Evolutionary conservation across 2,888 invertebrate genomes (phyloP).

Genomic region (Heliconius ethilla): DNA sequence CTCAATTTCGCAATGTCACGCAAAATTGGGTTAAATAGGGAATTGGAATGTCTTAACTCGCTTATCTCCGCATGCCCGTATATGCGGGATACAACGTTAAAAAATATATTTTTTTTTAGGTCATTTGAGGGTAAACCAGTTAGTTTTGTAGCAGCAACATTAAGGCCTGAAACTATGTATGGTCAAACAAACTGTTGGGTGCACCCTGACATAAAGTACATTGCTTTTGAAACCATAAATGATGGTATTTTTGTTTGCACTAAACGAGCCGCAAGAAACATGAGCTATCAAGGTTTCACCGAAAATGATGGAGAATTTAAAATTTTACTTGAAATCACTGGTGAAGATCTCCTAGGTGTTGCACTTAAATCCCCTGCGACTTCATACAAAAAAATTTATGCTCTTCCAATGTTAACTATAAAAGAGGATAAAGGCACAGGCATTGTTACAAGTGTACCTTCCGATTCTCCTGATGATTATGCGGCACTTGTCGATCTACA

Average conservation of each 20-base stretch:
- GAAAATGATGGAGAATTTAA: slow-evolving; percentile 89
- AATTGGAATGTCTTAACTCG: not conserved
- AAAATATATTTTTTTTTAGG: slow-evolving; percentile 60
- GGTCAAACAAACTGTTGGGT: slow-evolving; percentile 99
- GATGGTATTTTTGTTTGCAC: slow-evolving; percentile 94
- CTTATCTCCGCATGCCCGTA: not conserved
- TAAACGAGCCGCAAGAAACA: slow-evolving; percentile 93
- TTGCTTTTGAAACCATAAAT: slow-evolving; percentile 89
- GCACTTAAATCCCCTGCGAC: slow-evolving; percentile 93
- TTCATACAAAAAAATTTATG: slow-evolving; percentile 91
- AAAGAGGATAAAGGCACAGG: slow-evolving; percentile 99
- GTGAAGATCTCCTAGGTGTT: slow-evolving; percentile 91
- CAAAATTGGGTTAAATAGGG: no score
- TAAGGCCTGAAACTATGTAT: slow-evolving; percentile 99
- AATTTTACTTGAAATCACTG: slow-evolving; percentile 85
- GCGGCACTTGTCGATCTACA: slow-evolving; percentile 97
- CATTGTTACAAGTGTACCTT: slow-evolving; percentile 98
- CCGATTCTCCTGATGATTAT: slow-evolving; percentile 99
- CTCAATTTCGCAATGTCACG: no score
- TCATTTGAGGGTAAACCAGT: slow-evolving; percentile 81
- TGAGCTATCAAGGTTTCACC: slow-evolving; percentile 97
- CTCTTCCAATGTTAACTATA: slow-evolving; percentile 98
- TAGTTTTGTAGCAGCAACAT: slow-evolving; percentile 96
- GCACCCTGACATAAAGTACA: slow-evolving; percentile 96
- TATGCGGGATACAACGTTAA: not conserved